Percentiles rank a stretch among this genome's conserved stretches.
Conservation (phyloP, 2,888 invertebrate species). For the Melitaea athalia region DNA sequence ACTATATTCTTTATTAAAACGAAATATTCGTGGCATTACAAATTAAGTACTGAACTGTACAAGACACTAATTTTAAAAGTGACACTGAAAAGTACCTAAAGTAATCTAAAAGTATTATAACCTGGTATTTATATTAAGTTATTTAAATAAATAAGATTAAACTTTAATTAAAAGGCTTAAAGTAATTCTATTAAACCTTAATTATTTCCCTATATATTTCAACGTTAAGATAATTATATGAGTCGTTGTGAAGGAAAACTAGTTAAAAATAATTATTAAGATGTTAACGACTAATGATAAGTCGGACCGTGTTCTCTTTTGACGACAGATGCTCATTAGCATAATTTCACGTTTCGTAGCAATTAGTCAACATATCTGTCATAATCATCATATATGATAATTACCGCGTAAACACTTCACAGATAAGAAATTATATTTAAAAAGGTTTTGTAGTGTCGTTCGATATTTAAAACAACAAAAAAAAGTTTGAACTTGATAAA, state of each 20-base stretch:
- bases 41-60: too few relatives aligned
- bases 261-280: constrained; percentile 10
- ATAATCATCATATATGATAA: constrained; percentile 22
- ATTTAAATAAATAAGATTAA: too few relatives aligned
- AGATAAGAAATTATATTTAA: not conserved
- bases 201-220: not conserved
- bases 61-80: too few relatives aligned
- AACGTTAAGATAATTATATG: not conserved
- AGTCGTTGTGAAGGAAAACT: not conserved
- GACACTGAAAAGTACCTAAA: too few relatives aligned
- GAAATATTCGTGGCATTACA: too few relatives aligned
- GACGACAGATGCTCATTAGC: constrained; percentile 23
- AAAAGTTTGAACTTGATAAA: not conserved
- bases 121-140: too few relatives aligned
- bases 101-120: too few relatives aligned
- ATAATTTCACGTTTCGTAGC: constrained; percentile 32
- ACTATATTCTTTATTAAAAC: too few relatives aligned
- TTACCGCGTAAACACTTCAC: constrained; percentile 6
- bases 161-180: too few relatives aligned
- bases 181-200: too few relatives aligned
- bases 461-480: not conserved
- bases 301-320: constrained; percentile 13
- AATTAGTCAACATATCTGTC: constrained; percentile 33
- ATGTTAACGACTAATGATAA: constrained; percentile 19
- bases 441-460: not conserved